phyloP scores from a whole-genome alignment of 2,797 vertebrate species.

The Phalanger gymnotis region DNA sequence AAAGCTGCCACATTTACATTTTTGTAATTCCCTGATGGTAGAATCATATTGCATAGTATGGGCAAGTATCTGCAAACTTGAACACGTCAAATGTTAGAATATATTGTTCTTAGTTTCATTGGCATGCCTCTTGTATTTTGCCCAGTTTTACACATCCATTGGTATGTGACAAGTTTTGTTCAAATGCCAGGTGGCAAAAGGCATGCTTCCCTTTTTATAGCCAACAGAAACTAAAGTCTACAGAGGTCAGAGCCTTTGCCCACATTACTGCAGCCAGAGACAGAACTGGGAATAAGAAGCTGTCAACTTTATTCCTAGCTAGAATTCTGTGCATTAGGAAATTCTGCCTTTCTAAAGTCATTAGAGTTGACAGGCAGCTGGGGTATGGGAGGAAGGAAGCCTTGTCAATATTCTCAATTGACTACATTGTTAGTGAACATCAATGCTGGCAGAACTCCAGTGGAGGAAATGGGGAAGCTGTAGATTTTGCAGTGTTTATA shows the following conservation, averaged over 20 bases:
- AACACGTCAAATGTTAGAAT: slow-evolving; percentile 4
- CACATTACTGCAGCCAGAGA: background rate
- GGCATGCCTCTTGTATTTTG: background rate
- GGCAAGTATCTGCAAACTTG: slow-evolving; percentile 16
- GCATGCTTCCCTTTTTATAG: background rate
- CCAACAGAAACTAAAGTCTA: background rate
- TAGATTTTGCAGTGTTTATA: background rate
- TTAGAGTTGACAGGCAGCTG: background rate
- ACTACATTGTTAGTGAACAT: slow-evolving; percentile 31
- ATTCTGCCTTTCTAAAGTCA: background rate
- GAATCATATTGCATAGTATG: background rate
- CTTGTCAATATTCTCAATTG: slow-evolving; percentile 14
- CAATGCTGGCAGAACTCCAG: background rate
- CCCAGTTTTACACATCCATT: background rate
- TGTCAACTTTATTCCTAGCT: background rate
- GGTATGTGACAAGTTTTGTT: background rate
- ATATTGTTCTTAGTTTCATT: slow-evolving; percentile 21
- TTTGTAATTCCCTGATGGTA: slow-evolving; percentile 6
- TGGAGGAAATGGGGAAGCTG: background rate
- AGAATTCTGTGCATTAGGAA: background rate
- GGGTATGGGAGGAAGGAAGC: background rate
- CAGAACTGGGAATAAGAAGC: background rate
- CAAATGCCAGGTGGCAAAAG: background rate
- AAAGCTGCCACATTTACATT: background rate
- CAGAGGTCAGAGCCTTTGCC: background rate